These are phyloP conservation scores for Acrossocheilus wenchowensis DNA, from an alignment of 2,797 vertebrate species.

Conservation along the genomic window DNA sequence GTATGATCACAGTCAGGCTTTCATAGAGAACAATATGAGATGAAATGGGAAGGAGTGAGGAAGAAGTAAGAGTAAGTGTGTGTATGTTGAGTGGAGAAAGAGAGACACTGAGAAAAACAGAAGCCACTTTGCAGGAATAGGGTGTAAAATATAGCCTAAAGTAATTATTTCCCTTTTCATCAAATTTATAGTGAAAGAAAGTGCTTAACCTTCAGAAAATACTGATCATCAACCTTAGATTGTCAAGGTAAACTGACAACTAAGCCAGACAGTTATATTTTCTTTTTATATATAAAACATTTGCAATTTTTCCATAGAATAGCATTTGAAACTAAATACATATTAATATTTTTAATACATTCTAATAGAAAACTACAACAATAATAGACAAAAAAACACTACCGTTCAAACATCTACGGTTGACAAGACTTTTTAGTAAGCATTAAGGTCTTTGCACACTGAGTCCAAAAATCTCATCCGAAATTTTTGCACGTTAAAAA, in stretches of 20 bases:
- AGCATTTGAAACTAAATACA: background rate
- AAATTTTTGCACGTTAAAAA: no score
- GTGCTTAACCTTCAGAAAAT: background rate
- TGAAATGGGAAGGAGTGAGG: background rate
- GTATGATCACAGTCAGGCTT: background rate
- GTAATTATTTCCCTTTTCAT: background rate
- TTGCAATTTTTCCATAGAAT: background rate
- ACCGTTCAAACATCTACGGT: background rate
- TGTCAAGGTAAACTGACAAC: background rate
- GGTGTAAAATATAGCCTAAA: background rate
- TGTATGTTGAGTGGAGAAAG: background rate
- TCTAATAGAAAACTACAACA: no score
- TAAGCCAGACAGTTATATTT: background rate
- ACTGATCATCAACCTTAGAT: background rate
- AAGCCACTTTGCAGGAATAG: background rate
- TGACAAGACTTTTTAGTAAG: background rate
- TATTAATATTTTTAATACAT: no score
- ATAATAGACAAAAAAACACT: no score
- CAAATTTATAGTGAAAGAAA: background rate
- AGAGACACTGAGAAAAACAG: background rate
- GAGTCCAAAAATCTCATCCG: no score
- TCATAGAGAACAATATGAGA: background rate
- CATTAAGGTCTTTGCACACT: background rate
- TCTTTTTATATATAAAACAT: background rate
- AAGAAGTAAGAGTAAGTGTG: background rate